phyloP scores from a whole-genome alignment of 2,113 vertebrate genomes.

The Epinephelus lanceolatus region DNA sequence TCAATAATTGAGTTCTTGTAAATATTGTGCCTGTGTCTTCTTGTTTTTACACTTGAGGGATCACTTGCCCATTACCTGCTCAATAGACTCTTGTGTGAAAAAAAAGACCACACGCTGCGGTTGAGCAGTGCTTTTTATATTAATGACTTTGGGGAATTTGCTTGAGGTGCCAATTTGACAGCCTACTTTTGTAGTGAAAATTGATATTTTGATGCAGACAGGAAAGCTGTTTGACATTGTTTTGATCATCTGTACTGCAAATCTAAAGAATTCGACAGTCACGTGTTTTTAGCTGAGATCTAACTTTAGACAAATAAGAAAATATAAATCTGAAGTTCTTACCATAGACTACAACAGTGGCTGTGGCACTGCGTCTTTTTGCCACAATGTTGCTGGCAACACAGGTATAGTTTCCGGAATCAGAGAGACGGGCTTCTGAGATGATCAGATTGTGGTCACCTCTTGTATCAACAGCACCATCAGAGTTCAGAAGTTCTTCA shows the following conservation, averaged over 20 bases:
- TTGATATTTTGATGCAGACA: slow-evolving; percentile 29
- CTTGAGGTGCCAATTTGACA: slow-evolving; percentile 39
- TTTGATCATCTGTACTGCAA: slow-evolving; percentile 1
- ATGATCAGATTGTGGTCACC: slow-evolving; percentile 93
- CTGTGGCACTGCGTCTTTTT: slow-evolving; percentile 90
- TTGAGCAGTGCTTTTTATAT: slow-evolving; percentile 43
- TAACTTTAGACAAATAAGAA: neutral
- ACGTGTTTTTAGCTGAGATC: neutral
- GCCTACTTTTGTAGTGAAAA: slow-evolving; percentile 5
- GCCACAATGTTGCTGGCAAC: slow-evolving; percentile 94
- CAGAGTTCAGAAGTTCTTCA: slow-evolving; percentile 84
- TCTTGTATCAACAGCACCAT: slow-evolving; percentile 87
- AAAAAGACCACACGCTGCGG: slow-evolving; percentile 36
- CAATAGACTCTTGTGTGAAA: slow-evolving; percentile 57
- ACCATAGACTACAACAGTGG: slow-evolving; percentile 92
- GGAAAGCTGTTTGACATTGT: slow-evolving; percentile 19
- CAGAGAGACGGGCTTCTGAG: slow-evolving; percentile 89
- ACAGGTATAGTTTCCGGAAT: slow-evolving; percentile 95
- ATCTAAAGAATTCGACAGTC: neutral
- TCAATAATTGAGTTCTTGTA: slow-evolving; percentile 74
- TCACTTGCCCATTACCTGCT: slow-evolving; percentile 62
- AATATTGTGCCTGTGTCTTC: slow-evolving; percentile 58
- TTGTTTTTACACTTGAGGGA: slow-evolving; percentile 57
- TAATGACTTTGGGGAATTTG: slow-evolving; percentile 57
- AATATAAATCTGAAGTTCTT: slow-evolving; percentile 54